Evolutionary conservation across 2,888 invertebrate genomes (phyloP).

Genomic region (Amblyteles armatorius): DNA sequence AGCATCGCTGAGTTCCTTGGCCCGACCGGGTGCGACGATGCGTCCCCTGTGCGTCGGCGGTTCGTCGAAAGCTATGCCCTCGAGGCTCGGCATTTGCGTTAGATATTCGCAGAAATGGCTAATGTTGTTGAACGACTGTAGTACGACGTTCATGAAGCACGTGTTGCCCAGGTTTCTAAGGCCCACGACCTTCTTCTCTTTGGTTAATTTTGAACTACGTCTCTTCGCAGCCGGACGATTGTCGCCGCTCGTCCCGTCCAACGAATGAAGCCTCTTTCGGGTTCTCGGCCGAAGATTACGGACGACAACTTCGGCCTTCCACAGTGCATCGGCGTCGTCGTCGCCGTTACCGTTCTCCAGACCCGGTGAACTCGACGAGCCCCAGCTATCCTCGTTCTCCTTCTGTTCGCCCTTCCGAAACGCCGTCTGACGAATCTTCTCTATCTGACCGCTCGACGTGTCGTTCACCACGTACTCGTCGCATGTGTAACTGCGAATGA

Average conservation of each 20-base stretch:
- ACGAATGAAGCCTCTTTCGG: slow-evolving; percentile 87
- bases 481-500: slow-evolving; percentile 89
- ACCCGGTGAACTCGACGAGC: slow-evolving; percentile 77
- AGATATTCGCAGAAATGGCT: slow-evolving; percentile 94
- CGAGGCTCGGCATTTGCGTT: slow-evolving; percentile 91
- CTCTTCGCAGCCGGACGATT: slow-evolving; percentile 82
- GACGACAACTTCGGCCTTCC: slow-evolving; percentile 85
- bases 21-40: slow-evolving; percentile 87
- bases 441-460: slow-evolving; percentile 86
- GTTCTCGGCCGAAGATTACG: slow-evolving; percentile 87
- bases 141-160: slow-evolving; percentile 94
- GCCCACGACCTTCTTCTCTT: slow-evolving; percentile 89
- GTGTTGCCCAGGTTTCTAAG: slow-evolving; percentile 93
- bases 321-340: slow-evolving; percentile 82
- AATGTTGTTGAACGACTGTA: slow-evolving; percentile 94
- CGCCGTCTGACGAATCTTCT: slow-evolving; percentile 86
- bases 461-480: slow-evolving; percentile 93
- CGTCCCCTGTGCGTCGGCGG: slow-evolving; percentile 82
- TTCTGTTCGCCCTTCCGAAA: slow-evolving; percentile 81
- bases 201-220: slow-evolving; percentile 85
- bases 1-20: slow-evolving; percentile 89
- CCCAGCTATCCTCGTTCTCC: slow-evolving; percentile 82
- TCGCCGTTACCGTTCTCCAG: slow-evolving; percentile 78
- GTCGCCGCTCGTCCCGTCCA: slow-evolving; percentile 86
- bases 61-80: slow-evolving; percentile 84